phyloP scores from a whole-genome alignment of 2,888 invertebrate species.

The Bombylius major region DNA sequence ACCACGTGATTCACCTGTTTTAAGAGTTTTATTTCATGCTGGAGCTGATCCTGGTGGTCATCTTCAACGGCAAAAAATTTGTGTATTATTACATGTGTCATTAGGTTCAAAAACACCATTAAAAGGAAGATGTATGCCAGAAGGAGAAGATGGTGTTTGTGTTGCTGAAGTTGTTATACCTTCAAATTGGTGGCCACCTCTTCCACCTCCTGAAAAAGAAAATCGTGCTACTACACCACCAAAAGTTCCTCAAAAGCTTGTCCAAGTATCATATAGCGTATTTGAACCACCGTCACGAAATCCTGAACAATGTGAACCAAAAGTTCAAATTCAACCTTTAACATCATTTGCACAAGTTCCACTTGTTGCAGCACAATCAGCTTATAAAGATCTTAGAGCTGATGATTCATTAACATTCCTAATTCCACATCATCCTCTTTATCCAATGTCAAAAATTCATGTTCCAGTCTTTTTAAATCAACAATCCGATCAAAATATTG shows the following conservation, averaged over 20 bases:
- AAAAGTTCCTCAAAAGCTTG: constrained; percentile 58
- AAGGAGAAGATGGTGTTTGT: constrained; percentile 85
- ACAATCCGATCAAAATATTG: constrained; percentile 51
- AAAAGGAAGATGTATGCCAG: constrained; percentile 85
- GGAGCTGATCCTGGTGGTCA: constrained; percentile 74
- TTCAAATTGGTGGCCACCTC: constrained; percentile 80
- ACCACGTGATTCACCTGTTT: constrained; percentile 79
- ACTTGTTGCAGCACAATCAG: constrained; percentile 61
- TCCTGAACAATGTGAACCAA: constrained; percentile 59
- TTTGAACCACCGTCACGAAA: constrained; percentile 64
- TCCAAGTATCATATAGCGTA: constrained; percentile 76
- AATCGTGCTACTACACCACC: constrained; percentile 41
- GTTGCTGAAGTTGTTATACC: constrained; percentile 80
- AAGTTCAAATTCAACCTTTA: constrained; percentile 56
- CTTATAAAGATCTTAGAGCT: constrained; percentile 72
- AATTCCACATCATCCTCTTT: constrained; percentile 76
- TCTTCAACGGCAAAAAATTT: constrained; percentile 64
- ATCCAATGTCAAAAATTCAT: constrained; percentile 80
- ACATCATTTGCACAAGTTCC: constrained; percentile 54
- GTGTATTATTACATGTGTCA: constrained; percentile 66
- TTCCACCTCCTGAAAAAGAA: constrained; percentile 50
- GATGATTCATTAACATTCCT: constrained; percentile 74
- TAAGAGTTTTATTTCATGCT: constrained; percentile 85
- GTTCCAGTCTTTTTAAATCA: constrained; percentile 78
- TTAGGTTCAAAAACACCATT: constrained; percentile 48